Base-by-base conservation (phyloP, 2,888 invertebrate species). In the Diarsia dahlii region DNA sequence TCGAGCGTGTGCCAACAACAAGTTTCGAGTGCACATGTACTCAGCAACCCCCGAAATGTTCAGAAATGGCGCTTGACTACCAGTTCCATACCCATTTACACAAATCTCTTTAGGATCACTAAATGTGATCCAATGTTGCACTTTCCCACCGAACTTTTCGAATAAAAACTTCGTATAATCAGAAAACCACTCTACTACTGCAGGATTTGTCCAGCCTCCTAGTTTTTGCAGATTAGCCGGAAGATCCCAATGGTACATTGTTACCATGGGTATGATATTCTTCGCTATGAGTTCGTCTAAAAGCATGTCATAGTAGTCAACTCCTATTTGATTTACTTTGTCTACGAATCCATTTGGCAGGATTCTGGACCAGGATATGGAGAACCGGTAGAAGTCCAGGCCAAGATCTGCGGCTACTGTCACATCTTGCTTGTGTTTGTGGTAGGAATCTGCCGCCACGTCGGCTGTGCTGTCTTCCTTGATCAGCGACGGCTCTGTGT, bases 401-500 rank as follows among this genome's bases (percentile, higher is more conserved):
- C 95, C 95, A 0, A 97, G 88, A 62, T 96, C 93, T 62, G 91
- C 92, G 74, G 96, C 88, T 68, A 96, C 90, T 77, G 94, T 90
- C 0, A 97, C 93, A 82, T 97, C 97, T 48, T 97, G 96, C 85
- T 96, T 93, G 90, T 97, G 97, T 70, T 95, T 96, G 89, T 97
- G 95, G 90, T 97, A 98, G 18, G 97, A 97, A 90, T 98, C 97
- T 52, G 97, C 97, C 0, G 98, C 97, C 0, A 97, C 90, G 83
- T 98, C 97, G 0, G 97, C 98, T 3, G 84, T 91, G 77, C 89
- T 92, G 0, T 84, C 87, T 63, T 95, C 95, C 72, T 80, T 86
- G 34, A 95, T 90, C 3, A 89, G 91, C 0, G 92, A 92, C 0
- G 90, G 91, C 0, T 90, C 74, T 18, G 52, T 76, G 81, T 95